phyloP scores from a whole-genome alignment of 2,797 vertebrate genomes.

The Enteromius unitaeniatus region DNA sequence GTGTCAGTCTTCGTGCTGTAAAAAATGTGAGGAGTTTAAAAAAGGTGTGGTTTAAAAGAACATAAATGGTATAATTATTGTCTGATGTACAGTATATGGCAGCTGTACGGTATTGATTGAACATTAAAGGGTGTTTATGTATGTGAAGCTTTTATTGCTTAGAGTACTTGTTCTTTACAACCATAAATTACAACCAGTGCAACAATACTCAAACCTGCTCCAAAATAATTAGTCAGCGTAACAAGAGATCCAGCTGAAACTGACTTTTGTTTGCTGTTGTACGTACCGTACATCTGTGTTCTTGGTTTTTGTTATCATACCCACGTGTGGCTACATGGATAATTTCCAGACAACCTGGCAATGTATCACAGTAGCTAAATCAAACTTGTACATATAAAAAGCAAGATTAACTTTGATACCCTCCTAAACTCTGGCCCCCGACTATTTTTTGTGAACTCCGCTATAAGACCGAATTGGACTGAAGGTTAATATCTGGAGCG shows the following conservation, averaged over 20 bases:
- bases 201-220: conserved; percentile 21
- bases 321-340: conserved; percentile 37
- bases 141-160: conserved; percentile 48
- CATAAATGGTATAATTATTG: neutral
- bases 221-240: conserved; percentile 57
- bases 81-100: conserved; percentile 46
- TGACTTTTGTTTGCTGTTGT: conserved; percentile 39
- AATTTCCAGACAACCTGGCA: conserved; percentile 38
- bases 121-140: conserved; percentile 40
- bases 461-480: conserved; percentile 47
- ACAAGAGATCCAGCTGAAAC: conserved; percentile 59
- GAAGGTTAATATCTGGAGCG: conserved; percentile 53
- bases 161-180: conserved; percentile 46
- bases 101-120: conserved; percentile 52
- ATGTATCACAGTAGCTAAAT: conserved; percentile 38
- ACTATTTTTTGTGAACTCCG: conserved; percentile 47
- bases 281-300: conserved; percentile 54
- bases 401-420: conserved; percentile 45
- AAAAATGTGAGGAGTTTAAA: neutral
- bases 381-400: conserved; percentile 50
- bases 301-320: conserved; percentile 47
- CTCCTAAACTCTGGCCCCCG: conserved; percentile 19
- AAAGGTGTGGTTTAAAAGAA: neutral
- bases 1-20: neutral
- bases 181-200: conserved; percentile 50